A percentile compares a stretch with the other conserved stretches of the same genome.
Evolutionary conservation across 2,113 vertebrate genomes (phyloP).

Genomic region (Dicentrarchus labrax): DNA sequence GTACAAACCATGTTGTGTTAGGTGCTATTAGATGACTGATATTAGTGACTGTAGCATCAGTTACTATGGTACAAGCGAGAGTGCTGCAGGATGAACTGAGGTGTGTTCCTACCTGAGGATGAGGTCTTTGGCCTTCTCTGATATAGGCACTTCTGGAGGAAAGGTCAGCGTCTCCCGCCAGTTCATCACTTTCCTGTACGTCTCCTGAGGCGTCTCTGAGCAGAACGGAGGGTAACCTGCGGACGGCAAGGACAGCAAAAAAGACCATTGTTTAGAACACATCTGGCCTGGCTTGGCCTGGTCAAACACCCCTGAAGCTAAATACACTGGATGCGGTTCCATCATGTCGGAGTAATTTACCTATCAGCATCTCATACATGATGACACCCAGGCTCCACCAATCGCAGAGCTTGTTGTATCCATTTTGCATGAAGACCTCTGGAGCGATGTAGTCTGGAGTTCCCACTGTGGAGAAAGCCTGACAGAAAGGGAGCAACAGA

Average conservation of each 20-base stretch:
- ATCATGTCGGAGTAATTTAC: conserved; percentile 77
- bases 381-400: conserved; percentile 99
- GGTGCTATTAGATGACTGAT: background rate
- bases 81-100: too few relatives aligned
- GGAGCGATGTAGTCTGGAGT: conserved; percentile 98
- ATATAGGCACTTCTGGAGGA: conserved; percentile 97
- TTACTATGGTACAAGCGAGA: background rate
- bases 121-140: conserved; percentile 98
- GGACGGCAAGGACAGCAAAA: conserved; percentile 1
- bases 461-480: conserved; percentile 98
- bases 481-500: background rate
- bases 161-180: conserved; percentile 97
- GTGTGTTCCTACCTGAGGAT: conserved; percentile 90
- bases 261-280: background rate
- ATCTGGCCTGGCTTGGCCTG: background rate
- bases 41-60: too few relatives aligned
- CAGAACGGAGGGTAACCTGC: conserved; percentile 98
- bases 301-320: background rate
- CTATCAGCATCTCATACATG: conserved; percentile 99
- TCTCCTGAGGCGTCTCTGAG: conserved; percentile 98
- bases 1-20: background rate
- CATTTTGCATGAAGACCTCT: conserved; percentile 97
- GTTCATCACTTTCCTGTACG: conserved; percentile 99
- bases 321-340: background rate
- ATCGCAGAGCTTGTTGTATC: conserved; percentile 98